Base-by-base conservation (phyloP, 2,888 invertebrate species). In the Ypsolopha sequella region DNA sequence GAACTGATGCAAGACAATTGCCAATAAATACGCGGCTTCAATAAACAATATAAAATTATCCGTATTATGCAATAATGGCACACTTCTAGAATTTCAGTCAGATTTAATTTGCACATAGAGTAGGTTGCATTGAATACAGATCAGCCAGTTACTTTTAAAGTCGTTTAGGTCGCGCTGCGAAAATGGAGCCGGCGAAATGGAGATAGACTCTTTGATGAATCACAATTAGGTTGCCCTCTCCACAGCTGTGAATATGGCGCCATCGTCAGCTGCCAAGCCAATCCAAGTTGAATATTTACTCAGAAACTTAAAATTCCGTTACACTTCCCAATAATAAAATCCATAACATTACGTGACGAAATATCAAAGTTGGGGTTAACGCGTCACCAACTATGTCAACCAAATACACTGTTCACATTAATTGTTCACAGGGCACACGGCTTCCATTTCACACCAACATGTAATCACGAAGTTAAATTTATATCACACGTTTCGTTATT, bases 121-220 rank as follows among this genome's bases (percentile, higher is more conserved):
- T 35, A 36, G 58, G 56, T 59, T 60, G 56, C 55, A 53, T 54
- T 50, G 70, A 64, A 70, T 72, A 73, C 65, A 66, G 67, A 72
- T 69, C 52, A 56, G 53, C 48, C 51, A 48, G 50, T 64, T 64
- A 65, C 57, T 62, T 68, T 64, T 62, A 63, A 24, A 2, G 24
- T 24, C 24, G 4, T 24, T 11, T 41, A 13, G 34, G 4, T n/a
- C 9, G 46, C 46, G 50, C 52, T 55, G 55, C 55, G 58, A 4
- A 24, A 24, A 24, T 64, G 57, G 56, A 64, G 54, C 57, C 57
- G 51, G 64, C 62, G 58, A 67, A 69, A 73, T 65, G 62, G 57
- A 65, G 59, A 66, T 63, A 60, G 65, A 57, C 66, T 66, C 55
- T 59, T 55, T 41, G 53, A 54, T 65, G 73, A 75, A 74, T 74